Evolutionary conservation across 2,113 vertebrate species (phyloP).

Genomic region (Clarias macrocephalus): DNA sequence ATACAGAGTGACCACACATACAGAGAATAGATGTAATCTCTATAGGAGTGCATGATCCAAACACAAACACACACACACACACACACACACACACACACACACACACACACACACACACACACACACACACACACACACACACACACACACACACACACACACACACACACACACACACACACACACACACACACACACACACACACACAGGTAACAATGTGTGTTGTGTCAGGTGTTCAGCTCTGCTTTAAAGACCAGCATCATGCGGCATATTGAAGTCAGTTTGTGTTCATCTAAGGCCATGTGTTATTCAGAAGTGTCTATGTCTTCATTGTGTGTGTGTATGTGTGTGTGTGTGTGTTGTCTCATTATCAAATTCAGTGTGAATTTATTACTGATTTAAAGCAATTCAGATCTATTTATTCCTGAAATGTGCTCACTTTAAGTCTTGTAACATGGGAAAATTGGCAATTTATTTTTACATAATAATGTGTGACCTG

Average conservation of each 20-base stretch:
- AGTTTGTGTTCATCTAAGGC: slow-evolving; percentile 27
- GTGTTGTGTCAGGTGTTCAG: not conserved
- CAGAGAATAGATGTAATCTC: slow-evolving; percentile 17
- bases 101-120: too few relatives aligned
- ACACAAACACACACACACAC: too few relatives aligned
- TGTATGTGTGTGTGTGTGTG: slow-evolving; percentile 17
- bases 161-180: too few relatives aligned
- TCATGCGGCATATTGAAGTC: slow-evolving; percentile 19
- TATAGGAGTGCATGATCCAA: not conserved
- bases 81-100: too few relatives aligned
- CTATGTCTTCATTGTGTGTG: not conserved
- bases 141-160: too few relatives aligned
- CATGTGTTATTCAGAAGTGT: slow-evolving; percentile 37
- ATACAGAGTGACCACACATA: slow-evolving; percentile 21
- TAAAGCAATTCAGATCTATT: slow-evolving; percentile 1
- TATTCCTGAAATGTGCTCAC: not conserved
- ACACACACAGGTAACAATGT: not conserved
- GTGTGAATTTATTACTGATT: slow-evolving; percentile 2
- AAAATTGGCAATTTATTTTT: not conserved
- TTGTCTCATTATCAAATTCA: slow-evolving; percentile 28
- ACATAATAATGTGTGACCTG: not conserved
- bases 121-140: too few relatives aligned
- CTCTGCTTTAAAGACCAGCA: not conserved
- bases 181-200: too few relatives aligned
- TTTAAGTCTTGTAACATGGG: not conserved